Base-by-base conservation (phyloP, 2,888 invertebrate species). In the Linnaemya tessellans region DNA sequence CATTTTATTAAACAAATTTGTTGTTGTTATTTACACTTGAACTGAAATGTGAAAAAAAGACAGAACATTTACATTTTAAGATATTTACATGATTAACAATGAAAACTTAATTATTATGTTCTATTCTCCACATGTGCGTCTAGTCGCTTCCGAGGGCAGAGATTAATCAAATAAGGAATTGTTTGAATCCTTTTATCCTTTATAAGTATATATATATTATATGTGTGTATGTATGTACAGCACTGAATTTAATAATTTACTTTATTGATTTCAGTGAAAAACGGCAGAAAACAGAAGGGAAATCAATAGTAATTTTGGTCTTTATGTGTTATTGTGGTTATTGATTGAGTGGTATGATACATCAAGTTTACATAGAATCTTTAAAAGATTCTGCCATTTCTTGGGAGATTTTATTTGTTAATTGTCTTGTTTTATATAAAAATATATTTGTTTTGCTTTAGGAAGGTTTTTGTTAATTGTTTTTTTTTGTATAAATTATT, bases 351-450 rank as follows among this genome's bases (percentile, higher is more conserved):
- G 41, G 1, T 81, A 85, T 85, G 41, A 80, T 85, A 85, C 85
- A 85, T 49, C 79, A 67, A 65, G 82, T 82, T 85, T 82, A 85
- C 85, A 82, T 1, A 9, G 20, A 78, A 73, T 73, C 82, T 85
- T 80, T 71, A 18, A 7, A 85, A 85, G 85, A 75, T 75, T 25
- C 30, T 35, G 49, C 60, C 1, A 51, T 74, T 74, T 15, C 13
- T 30, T 38, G 43, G 49, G 49, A 11, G n/a, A 56, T 73, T 46
- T 56, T 41, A 49, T 38, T 73, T 65, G n/a, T 38, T 38, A 41
- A 11, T 49, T 43, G 5, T 18, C 18, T 75, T 38, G 3, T 25
- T 58, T 77, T 82, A 77, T 77, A 82, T 46, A 82, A 71, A 82
- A 75, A 82, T 77, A 82, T 25, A 54, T 82, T 73, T 62, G 11